Evolutionary conservation across 2,113 vertebrate species (phyloP).

Genomic region (Hypocryptadius cinnamomeus): DNA sequence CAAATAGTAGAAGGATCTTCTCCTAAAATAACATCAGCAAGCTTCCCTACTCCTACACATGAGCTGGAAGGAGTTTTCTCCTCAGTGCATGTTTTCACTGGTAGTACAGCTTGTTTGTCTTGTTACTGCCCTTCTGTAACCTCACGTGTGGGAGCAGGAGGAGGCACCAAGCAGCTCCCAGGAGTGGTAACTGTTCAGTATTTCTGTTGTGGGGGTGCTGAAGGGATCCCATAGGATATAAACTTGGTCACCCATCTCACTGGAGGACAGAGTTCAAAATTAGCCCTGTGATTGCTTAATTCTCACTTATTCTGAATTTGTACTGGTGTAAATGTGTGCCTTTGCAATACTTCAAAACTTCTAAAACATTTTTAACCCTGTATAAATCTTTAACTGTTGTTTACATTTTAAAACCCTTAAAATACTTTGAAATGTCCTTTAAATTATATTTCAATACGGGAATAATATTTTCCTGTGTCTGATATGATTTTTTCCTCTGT

Average conservation of each 20-base stretch:
- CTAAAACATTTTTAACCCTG: not conserved
- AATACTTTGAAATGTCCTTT: not conserved
- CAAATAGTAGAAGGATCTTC: not conserved
- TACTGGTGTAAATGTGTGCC: not conserved
- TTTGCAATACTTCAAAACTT: not conserved
- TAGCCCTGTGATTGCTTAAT: not conserved
- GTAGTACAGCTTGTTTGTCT: not conserved
- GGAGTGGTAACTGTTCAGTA: accelerated
- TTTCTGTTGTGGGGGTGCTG: not conserved
- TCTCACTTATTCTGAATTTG: not conserved
- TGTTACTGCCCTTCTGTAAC: not conserved
- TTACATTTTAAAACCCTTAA: not conserved
- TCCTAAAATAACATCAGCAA: not conserved
- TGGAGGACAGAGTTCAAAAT: not conserved
- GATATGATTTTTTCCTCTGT: not conserved
- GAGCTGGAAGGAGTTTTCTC: not conserved
- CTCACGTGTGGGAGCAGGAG: not conserved
- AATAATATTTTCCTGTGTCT: not conserved
- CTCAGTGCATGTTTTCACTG: not conserved
- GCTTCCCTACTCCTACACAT: not conserved
- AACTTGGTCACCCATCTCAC: not conserved
- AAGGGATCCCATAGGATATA: not conserved
- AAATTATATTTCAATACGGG: not conserved
- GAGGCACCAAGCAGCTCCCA: not conserved
- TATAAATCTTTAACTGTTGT: not conserved